A percentile compares a stretch with the other conserved stretches of the same genome.
Conservation (phyloP, 2,113 vertebrate species). For the Hemichromis elongatus region DNA sequence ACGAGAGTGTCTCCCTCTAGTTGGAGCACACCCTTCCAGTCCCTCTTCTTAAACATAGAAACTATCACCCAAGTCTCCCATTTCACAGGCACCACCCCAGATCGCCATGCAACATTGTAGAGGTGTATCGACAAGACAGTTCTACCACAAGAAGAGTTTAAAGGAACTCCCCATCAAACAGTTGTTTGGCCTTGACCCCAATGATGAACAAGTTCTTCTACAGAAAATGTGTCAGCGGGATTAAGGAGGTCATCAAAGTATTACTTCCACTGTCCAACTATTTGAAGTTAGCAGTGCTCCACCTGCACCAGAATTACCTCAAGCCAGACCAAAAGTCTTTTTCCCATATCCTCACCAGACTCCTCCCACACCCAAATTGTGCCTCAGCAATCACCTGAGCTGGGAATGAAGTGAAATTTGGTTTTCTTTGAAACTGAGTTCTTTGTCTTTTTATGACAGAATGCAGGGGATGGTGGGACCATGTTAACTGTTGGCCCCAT, state of each 20-base stretch:
- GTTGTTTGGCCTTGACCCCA: neutral
- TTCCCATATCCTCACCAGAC: neutral
- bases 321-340: neutral
- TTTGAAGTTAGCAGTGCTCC: rapidly evolving
- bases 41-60: neutral
- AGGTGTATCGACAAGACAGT: neutral
- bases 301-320: neutral
- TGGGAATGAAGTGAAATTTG: neutral
- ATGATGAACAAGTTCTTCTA: neutral
- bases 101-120: neutral
- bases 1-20: neutral
- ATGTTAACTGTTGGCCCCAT: neutral
- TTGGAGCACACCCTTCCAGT: neutral
- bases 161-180: neutral
- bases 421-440: neutral
- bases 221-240: neutral
- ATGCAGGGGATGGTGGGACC: neutral
- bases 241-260: neutral
- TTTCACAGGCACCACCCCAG: neutral
- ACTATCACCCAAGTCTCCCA: neutral
- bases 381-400: neutral
- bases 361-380: neutral
- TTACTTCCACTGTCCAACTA: neutral
- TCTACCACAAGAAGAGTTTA: neutral
- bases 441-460: neutral